These are phyloP conservation scores for Vidua chalybeata DNA, from an alignment of 2,113 vertebrate species.

Conservation along the genomic window DNA sequence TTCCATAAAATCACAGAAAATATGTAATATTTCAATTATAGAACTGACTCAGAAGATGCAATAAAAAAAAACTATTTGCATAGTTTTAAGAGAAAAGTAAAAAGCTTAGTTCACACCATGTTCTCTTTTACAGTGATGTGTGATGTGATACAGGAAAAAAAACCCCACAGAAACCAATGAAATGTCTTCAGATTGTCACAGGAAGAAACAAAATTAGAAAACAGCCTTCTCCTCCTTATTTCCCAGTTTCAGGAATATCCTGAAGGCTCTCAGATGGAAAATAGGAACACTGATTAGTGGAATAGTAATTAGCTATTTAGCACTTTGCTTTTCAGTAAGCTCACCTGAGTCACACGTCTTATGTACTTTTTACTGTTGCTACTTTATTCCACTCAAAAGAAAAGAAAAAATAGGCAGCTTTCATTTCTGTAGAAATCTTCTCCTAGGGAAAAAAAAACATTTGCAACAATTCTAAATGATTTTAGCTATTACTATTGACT, in stretches of 20 bases:
- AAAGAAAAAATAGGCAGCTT: not conserved
- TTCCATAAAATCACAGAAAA: not conserved
- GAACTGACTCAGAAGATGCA: not conserved
- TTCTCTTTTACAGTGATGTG: not conserved
- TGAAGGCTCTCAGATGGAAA: not conserved
- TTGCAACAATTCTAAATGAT: not conserved
- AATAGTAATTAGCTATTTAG: not conserved
- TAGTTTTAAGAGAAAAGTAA: not conserved
- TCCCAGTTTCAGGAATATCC: not conserved
- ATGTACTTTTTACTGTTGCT: not conserved
- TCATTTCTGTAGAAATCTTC: not conserved
- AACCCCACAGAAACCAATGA: not conserved
- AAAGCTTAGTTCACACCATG: not conserved
- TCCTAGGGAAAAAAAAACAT: not conserved
- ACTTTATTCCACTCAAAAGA: not conserved
- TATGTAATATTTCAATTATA: not conserved
- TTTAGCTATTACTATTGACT: not conserved
- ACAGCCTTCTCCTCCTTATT: not conserved
- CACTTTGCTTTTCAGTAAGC: not conserved
- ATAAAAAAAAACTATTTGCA: not conserved
- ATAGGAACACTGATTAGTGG: fast-evolving
- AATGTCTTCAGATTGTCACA: not conserved
- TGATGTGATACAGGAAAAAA: not conserved
- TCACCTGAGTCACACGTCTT: not conserved
- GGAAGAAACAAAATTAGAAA: not conserved